These are phyloP conservation scores for Coenonympha glycerion DNA, from an alignment of 2,888 invertebrate species.

Conservation along the genomic window DNA sequence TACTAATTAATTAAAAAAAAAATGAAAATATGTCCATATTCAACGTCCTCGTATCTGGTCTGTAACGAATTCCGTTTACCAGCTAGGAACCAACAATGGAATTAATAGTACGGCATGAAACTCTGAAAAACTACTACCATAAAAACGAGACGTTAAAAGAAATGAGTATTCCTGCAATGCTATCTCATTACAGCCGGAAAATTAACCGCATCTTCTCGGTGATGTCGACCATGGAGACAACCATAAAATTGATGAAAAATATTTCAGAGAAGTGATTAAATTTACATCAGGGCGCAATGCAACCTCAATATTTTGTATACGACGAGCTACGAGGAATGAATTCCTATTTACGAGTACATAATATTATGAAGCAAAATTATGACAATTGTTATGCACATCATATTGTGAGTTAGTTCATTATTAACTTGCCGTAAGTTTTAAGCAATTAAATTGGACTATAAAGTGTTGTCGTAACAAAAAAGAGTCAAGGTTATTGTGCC, in stretches of 20 bases:
- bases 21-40: too few relatives aligned
- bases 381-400: too few relatives aligned
- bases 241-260: conserved; percentile 15
- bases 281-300: conserved; percentile 5
- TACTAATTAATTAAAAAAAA: too few relatives aligned
- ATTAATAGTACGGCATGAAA: too few relatives aligned
- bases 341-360: too few relatives aligned
- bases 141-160: conserved; percentile 24
- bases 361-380: too few relatives aligned
- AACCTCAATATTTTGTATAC: neutral
- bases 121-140: neutral
- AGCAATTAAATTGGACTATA: neutral
- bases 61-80: too few relatives aligned
- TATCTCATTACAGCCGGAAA: conserved; percentile 30
- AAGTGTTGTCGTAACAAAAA: conserved; percentile 6
- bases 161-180: conserved; percentile 23
- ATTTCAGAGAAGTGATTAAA: conserved; percentile 16
- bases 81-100: too few relatives aligned
- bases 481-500: conserved; percentile 40
- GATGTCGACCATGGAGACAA: conserved; percentile 16
- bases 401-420: too few relatives aligned
- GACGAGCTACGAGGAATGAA: too few relatives aligned
- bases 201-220: conserved; percentile 27
- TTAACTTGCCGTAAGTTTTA: too few relatives aligned
- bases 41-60: too few relatives aligned